Evolutionary conservation across 1,140 invertebrate genomes (phyloP), one percentile per base, ranked within the genome.

Genomic region (Nylanderia fulva): DNA sequence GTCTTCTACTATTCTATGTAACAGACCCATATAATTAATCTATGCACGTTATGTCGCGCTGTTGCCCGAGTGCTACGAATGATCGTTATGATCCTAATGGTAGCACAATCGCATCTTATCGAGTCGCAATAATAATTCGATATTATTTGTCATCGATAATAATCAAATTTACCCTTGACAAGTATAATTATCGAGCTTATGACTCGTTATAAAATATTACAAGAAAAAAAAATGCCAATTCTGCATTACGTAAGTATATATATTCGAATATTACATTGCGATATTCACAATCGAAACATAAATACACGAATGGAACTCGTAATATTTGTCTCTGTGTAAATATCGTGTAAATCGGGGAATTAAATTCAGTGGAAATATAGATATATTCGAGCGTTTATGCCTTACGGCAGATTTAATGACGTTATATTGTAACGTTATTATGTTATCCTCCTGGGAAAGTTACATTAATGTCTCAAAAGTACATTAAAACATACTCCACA

Each of bases 321-420:
- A 42, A 82, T 71, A 72, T 82, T 58, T 58, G 52, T 60, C 11
- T n/a, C 18, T 72, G 66, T 45, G 52, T 60, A 82, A 82, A 82
- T 82, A 82, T 36, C 56, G 15, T 4, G 54, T 71, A 80, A 80
- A 71, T 15, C 36, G 52, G 36, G 29, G 15, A 82, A 82, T 82
- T 82, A 72, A 82, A 82, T 82, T 72, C 52, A 60, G n/a, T 13
- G 69, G n/a, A 15, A 33, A 24, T 52, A 13, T 21, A 45, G 39
- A 42, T 42, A 21, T 33, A 45, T 29, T 58, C 52, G 24, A 45
- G 33, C 24, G 33, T 82, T 72, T 72, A 42, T 82, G 36, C 52
- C 77, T 39, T 29, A 72, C 36, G 52, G 66, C 77, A 13, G 3
- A 60, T 82, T 82, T 82, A 82, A 82, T 45, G 36, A 29, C 39